Evolutionary conservation across 2,888 invertebrate species (phyloP).

Genomic region (Pollenia angustigena): DNA sequence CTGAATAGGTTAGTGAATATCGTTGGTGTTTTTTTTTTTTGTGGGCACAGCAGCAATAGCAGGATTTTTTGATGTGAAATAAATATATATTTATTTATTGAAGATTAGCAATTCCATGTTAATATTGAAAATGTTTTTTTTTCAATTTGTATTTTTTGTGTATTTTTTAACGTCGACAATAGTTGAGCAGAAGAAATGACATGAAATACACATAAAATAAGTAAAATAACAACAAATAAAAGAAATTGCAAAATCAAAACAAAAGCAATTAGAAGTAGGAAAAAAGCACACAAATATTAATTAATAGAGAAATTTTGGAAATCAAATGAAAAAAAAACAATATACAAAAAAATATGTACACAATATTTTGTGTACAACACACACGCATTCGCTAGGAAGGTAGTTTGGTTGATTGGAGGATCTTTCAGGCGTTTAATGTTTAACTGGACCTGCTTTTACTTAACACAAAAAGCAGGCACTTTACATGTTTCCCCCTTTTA

Average conservation of each 20-base stretch:
- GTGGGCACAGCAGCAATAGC: background rate
- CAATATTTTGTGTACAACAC: constrained; percentile 65
- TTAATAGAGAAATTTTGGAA: constrained; percentile 71
- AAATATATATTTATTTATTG: background rate
- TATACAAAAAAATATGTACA: constrained; percentile 68
- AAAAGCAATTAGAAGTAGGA: constrained; percentile 71
- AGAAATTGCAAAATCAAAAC: constrained; percentile 71
- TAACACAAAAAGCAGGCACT: background rate
- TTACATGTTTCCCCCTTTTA: background rate
- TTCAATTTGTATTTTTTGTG: background rate
- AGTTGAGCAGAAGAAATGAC: constrained; percentile 30
- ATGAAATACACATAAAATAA: constrained; percentile 53
- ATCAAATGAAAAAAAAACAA: constrained; percentile 66
- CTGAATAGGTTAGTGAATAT: constrained; percentile 35
- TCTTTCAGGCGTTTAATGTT: constrained; percentile 20
- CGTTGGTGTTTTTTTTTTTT: constrained; percentile 13
- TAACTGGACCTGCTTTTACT: constrained; percentile 2
- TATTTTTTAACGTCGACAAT: constrained; percentile 35
- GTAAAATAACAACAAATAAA: constrained; percentile 65
- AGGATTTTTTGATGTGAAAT: constrained; percentile 5
- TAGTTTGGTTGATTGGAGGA: constrained; percentile 25
- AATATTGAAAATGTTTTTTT: constrained; percentile 40
- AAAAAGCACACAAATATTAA: constrained; percentile 70
- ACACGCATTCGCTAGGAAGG: constrained; percentile 52
- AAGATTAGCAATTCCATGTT: constrained; percentile 10